Conservation (phyloP, 2,113 vertebrate genomes). For the Malurus alboscapulatus region DNA sequence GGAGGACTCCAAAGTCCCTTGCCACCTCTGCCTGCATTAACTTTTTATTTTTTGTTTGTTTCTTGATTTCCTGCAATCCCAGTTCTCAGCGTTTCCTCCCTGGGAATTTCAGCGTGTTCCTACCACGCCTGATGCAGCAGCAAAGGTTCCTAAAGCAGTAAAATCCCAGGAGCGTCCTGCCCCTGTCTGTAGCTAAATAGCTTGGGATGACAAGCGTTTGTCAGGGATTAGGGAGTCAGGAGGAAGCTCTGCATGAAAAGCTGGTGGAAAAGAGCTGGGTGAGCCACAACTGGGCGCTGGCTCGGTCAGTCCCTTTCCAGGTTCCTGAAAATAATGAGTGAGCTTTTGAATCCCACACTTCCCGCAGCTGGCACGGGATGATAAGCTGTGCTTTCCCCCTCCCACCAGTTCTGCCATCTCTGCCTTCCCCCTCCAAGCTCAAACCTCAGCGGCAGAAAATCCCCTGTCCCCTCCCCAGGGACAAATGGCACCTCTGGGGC, state of each 20-base stretch:
- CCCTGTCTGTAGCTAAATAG: neutral
- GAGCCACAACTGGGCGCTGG: neutral
- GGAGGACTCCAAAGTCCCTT: neutral
- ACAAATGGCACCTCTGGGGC: neutral
- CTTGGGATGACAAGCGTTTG: neutral
- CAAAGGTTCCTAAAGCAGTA: neutral
- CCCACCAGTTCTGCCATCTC: neutral
- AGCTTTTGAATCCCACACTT: neutral
- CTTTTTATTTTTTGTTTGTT: neutral
- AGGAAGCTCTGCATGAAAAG: neutral
- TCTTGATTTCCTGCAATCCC: neutral
- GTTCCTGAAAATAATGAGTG: neutral
- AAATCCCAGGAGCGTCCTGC: neutral
- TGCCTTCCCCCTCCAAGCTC: neutral
- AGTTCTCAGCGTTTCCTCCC: neutral
- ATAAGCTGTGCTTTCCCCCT: neutral
- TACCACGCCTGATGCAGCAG: neutral
- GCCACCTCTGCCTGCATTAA: neutral
- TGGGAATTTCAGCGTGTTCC: neutral
- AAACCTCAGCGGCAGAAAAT: neutral
- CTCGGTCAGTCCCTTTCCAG: neutral
- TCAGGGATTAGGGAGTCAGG: rapidly evolving
- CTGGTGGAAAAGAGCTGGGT: neutral
- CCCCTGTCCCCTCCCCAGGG: neutral
- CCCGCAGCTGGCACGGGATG: neutral